Base-by-base conservation (phyloP, 2,797 vertebrate species). In the Mus caroli region DNA sequence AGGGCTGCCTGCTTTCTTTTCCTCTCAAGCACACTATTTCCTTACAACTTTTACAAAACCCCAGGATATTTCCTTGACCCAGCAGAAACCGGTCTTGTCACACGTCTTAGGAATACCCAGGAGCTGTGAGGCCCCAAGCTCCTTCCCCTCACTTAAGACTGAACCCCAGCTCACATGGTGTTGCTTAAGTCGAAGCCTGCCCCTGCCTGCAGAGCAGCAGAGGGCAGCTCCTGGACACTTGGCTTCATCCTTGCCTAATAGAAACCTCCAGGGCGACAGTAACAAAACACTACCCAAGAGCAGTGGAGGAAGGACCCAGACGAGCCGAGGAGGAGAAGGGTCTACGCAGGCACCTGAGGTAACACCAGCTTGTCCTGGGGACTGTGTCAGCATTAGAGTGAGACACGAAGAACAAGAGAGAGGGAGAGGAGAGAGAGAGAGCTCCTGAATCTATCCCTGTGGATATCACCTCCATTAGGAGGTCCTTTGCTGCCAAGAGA, bases 81-180 rank as follows among this genome's bases (percentile, higher is more conserved):
- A 84, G 56, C 46, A 96, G 14, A 88, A 88, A 75, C 62, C 0
- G 17, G 71, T 24, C 43, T 60, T 34, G 11, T 28, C 71, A 52
- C 73, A 94, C 52, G 93, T 0, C 78, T 80, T 97, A 4, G 97
- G 97, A 73, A 90, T 43, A 6, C 69, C 77, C 6, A 20, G 90
- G 20, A 54, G 10, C 0, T 2, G 85, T 0, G 91, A 94, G 77
- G n/a, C 75, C 0, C 96, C 88, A 76, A 80, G 96, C 90, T 80
- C 96, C 86, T 99, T 99, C 96, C 98, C 98, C 1, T 98, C 98
- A 0, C 95, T 99, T 50, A 98, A 94, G 10, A 97, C 98, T 0
- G 98, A 99, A 76, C 98, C 98, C 4, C 97, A 34, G 37, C 96
- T 99, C 54, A 99, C 98, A 0, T 99, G 99, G 99, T 99, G 98